Conservation (phyloP, 2,113 vertebrate genomes). For the Barnardius zonarius region DNA sequence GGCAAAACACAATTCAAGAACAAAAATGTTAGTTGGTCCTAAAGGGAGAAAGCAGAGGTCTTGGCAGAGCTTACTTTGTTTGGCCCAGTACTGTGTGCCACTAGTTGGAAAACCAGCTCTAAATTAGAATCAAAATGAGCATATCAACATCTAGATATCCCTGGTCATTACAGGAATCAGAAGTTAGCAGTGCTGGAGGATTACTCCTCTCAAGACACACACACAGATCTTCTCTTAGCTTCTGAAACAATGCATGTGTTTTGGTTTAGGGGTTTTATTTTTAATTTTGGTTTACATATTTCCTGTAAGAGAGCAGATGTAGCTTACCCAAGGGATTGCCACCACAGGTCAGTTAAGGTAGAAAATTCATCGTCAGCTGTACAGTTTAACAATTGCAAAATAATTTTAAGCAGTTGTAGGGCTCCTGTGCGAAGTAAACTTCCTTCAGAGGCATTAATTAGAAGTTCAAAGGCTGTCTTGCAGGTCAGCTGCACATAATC, state of each 20-base stretch:
- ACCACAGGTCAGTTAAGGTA: background rate
- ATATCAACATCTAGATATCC: background rate
- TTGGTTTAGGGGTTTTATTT: background rate
- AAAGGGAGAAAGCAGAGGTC: background rate
- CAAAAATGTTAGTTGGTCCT: background rate
- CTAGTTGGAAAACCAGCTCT: background rate
- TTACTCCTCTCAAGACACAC: background rate
- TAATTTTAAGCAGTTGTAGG: background rate
- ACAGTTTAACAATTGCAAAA: background rate
- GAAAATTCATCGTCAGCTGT: background rate
- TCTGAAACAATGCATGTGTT: background rate
- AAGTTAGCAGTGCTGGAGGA: background rate
- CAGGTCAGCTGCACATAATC: background rate
- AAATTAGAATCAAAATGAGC: background rate
- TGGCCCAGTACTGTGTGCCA: background rate
- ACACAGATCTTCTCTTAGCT: background rate
- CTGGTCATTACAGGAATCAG: background rate
- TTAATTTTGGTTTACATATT: background rate
- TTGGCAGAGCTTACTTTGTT: background rate
- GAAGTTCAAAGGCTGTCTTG: background rate
- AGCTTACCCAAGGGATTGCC: background rate
- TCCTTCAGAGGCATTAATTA: slow-evolving; percentile 1
- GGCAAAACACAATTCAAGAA: background rate
- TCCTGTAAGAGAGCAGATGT: background rate
- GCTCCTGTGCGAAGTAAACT: background rate